Percentiles rank a stretch among this genome's conserved stretches.
phyloP scores from a whole-genome alignment of 1,140 invertebrate genomes.

The Mercenaria mercenaria region DNA sequence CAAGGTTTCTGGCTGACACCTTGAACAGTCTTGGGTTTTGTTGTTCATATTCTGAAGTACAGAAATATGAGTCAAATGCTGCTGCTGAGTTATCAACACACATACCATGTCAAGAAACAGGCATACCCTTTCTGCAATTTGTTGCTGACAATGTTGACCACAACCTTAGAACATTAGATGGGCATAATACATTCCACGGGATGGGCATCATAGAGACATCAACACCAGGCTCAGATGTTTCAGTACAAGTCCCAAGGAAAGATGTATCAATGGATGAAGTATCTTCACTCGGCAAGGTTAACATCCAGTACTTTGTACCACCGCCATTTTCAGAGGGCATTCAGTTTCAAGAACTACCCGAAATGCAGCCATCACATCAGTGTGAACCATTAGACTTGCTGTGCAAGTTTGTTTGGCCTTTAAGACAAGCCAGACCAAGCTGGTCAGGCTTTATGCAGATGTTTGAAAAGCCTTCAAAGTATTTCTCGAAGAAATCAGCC shows the following conservation, averaged over 20 bases:
- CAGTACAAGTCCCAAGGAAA: slow-evolving; percentile 36
- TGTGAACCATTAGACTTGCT: slow-evolving; percentile 51
- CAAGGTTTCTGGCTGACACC: slow-evolving; percentile 67
- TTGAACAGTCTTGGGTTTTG: slow-evolving; percentile 70
- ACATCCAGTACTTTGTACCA: slow-evolving; percentile 60
- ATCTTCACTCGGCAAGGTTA: slow-evolving; percentile 37
- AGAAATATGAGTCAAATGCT: slow-evolving; percentile 60
- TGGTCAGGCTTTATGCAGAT: slow-evolving; percentile 39
- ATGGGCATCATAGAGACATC: slow-evolving; percentile 67
- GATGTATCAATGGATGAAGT: slow-evolving; percentile 42
- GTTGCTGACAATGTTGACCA: slow-evolving; percentile 71
- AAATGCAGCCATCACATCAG: neutral
- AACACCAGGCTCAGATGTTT: slow-evolving; percentile 67
- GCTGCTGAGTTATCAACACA: slow-evolving; percentile 41
- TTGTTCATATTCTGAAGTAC: slow-evolving; percentile 69
- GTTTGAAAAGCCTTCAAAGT: slow-evolving; percentile 21
- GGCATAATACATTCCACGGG: slow-evolving; percentile 67
- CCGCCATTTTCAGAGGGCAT: neutral
- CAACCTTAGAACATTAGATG: slow-evolving; percentile 68
- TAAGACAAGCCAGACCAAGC: slow-evolving; percentile 30
- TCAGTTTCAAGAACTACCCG: slow-evolving; percentile 1
- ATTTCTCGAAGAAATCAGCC: slow-evolving; percentile 62
- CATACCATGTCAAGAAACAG: neutral
- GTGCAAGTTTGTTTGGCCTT: slow-evolving; percentile 54
- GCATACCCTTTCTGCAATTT: slow-evolving; percentile 52